Conservation (phyloP, 1,140 invertebrate genomes). For the Ruditapes philippinarum region DNA sequence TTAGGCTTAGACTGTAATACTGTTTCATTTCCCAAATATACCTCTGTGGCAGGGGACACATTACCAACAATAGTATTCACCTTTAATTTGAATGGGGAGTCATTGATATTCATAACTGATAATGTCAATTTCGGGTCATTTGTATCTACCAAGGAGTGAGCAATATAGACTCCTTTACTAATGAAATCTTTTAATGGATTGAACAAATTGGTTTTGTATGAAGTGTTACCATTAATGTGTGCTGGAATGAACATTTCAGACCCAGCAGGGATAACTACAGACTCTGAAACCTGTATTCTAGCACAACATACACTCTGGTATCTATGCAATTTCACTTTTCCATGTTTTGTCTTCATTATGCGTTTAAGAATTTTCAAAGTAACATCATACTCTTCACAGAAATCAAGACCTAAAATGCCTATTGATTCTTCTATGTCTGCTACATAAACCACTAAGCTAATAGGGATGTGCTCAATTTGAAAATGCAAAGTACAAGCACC, state of each 20-base stretch:
- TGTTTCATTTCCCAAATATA: neutral
- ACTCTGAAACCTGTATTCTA: constrained; percentile 25
- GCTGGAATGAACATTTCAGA: constrained; percentile 45
- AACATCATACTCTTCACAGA: too few relatives aligned
- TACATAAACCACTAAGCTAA: too few relatives aligned
- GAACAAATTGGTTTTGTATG: neutral
- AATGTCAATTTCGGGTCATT: neutral
- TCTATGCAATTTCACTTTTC: neutral
- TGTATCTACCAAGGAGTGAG: constrained; percentile 33
- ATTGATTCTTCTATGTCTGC: too few relatives aligned
- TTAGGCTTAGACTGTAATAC: too few relatives aligned
- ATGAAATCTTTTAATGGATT: constrained; percentile 48
- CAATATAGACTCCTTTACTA: constrained; percentile 33
- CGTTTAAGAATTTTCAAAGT: too few relatives aligned
- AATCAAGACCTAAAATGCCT: too few relatives aligned
- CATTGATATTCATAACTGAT: constrained; percentile 37
- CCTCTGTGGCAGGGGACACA: neutral
- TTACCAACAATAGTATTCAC: neutral
- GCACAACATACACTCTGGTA: constrained; percentile 8
- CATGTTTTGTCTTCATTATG: too few relatives aligned
- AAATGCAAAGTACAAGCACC: too few relatives aligned
- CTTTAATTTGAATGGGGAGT: constrained; percentile 5
- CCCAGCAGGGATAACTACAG: constrained; percentile 6
- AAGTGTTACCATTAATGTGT: constrained; percentile 16
- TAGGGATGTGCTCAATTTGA: too few relatives aligned